Conservation (phyloP, 92 coral and sea anemone genomes). For the Galaxea fascicularis region DNA sequence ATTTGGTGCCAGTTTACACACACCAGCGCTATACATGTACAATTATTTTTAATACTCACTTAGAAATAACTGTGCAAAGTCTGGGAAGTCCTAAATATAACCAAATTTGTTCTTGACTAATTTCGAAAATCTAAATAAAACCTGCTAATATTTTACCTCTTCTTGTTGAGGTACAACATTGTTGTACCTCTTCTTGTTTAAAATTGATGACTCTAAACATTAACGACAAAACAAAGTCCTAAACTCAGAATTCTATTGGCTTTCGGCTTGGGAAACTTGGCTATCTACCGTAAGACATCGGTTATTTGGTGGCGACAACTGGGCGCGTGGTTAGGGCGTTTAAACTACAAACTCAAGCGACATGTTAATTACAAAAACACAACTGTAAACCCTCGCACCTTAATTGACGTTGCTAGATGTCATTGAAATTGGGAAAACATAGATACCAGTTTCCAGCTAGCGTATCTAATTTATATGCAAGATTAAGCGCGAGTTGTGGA, state of each 20-base stretch:
- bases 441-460: background rate
- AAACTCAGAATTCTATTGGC: slow-evolving; percentile 1
- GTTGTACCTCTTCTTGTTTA: background rate
- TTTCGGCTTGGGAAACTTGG: slow-evolving; percentile 7
- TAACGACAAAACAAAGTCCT: slow-evolving; percentile 29
- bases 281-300: slow-evolving; percentile 5
- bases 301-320: slow-evolving; percentile 9
- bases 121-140: no score
- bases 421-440: background rate
- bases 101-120: no score
- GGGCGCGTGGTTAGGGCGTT: background rate
- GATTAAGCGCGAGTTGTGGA: background rate
- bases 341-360: background rate
- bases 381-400: background rate
- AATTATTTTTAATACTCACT: no score
- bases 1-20: no score
- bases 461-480: background rate
- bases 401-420: background rate
- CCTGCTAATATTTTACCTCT: background rate
- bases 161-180: no score
- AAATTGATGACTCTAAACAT: slow-evolving; percentile 5
- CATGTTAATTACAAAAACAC: background rate
- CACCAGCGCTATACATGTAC: no score
- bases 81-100: no score
- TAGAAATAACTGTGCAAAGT: no score